Evolutionary conservation across 2,888 invertebrate species (phyloP).

Genomic region (Sinopyrophorus schimmeli): DNA sequence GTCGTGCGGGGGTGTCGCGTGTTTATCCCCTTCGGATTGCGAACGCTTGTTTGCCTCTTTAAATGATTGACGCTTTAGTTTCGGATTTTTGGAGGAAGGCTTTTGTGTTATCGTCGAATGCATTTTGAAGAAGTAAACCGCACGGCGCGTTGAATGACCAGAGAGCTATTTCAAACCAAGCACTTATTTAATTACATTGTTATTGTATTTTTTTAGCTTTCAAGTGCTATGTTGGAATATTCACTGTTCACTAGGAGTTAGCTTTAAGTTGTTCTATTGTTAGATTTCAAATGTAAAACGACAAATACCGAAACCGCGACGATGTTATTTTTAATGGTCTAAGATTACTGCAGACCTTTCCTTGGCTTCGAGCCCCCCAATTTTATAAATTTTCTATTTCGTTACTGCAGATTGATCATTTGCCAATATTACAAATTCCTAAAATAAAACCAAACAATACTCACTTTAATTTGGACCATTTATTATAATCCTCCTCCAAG

Average conservation of each 20-base stretch:
- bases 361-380: conserved; percentile 18
- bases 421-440: conserved; percentile 6
- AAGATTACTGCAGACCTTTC: conserved; percentile 9
- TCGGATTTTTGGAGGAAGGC: conserved; percentile 9
- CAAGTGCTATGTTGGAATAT: conserved; percentile 40
- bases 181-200: conserved; percentile 24
- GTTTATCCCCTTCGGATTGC: conserved; percentile 68
- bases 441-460: conserved; percentile 31
- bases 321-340: conserved; percentile 33
- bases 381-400: conserved; percentile 20
- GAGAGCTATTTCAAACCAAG: conserved; percentile 27
- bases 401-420: conserved; percentile 17
- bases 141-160: conserved; percentile 24
- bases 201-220: conserved; percentile 19
- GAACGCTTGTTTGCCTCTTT: conserved; percentile 57
- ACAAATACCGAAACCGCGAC: conserved; percentile 40
- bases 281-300: conserved; percentile 44
- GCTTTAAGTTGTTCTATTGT: conserved; percentile 44
- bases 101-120: conserved; percentile 28
- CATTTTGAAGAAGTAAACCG: conserved; percentile 16
- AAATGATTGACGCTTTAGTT: conserved; percentile 17
- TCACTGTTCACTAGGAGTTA: conserved; percentile 50
- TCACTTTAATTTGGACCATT: conserved; percentile 55
- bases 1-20: conserved; percentile 63
- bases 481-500: conserved; percentile 50